These are phyloP conservation scores for Aporophyla lueneburgensis DNA, from an alignment of 2,888 invertebrate genomes.

Conservation along the genomic window DNA sequence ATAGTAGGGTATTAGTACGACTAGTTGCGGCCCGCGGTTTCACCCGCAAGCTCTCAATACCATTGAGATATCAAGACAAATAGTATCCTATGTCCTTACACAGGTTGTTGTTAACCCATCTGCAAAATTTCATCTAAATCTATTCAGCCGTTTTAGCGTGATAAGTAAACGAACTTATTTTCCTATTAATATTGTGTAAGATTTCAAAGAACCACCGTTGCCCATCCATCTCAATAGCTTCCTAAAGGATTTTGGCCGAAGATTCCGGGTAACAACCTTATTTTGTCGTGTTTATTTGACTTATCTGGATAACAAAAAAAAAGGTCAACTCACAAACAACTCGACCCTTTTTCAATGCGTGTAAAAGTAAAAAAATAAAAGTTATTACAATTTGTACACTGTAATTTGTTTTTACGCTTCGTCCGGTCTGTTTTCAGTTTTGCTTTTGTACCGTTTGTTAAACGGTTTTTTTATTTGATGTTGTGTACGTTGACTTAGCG, in stretches of 20 bases:
- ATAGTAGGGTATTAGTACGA: no score
- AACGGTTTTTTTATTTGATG: constrained; percentile 9
- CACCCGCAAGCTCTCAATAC: no score
- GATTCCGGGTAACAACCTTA: constrained; percentile 49
- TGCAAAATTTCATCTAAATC: no score
- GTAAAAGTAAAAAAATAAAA: constrained; percentile 45
- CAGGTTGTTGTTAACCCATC: no score
- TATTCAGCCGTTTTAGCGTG: no score
- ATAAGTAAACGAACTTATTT: no score
- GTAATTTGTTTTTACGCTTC: constrained; percentile 50
- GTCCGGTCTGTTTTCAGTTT: constrained; percentile 22
- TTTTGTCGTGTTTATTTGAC: constrained; percentile 61
- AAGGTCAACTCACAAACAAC: constrained; percentile 64
- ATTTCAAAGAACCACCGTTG: constrained; percentile 31
- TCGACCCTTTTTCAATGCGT: constrained; percentile 36
- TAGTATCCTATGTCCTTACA: no score
- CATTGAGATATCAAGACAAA: no score
- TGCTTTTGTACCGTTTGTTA: constrained; percentile 9
- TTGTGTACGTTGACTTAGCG: background rate
- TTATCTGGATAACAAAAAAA: constrained; percentile 63
- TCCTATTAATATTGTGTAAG: no score
- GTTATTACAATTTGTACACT: constrained; percentile 55
- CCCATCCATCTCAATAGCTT: constrained; percentile 32
- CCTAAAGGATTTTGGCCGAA: constrained; percentile 46
- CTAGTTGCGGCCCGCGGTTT: no score